phyloP scores from a whole-genome alignment of 1,140 invertebrate species.

The Harpegnathos saltator region DNA sequence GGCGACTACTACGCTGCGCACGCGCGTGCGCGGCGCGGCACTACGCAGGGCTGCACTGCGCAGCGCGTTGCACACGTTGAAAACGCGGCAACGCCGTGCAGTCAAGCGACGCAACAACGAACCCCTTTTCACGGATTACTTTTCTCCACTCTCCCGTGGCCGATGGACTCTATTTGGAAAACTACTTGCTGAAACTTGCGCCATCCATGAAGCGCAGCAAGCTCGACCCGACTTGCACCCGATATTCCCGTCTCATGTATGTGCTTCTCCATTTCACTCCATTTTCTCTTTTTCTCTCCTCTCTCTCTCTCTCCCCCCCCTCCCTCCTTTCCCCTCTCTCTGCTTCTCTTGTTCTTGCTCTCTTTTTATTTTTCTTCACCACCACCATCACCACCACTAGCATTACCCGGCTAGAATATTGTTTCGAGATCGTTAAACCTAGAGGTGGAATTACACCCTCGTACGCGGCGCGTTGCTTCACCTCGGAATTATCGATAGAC shows the following conservation, averaged over 20 bases:
- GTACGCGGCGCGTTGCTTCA: conserved; percentile 39
- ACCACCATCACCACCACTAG: no score
- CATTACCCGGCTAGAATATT: conserved; percentile 18
- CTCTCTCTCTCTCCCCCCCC: background rate
- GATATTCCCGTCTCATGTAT: conserved; percentile 14
- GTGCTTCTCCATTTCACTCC: no score
- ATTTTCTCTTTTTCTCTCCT: no score
- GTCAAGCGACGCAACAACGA: conserved; percentile 65
- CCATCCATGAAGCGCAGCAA: conserved; percentile 49
- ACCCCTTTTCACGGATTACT: conserved; percentile 74
- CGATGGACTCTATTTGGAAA: conserved; percentile 69
- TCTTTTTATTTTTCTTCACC: background rate
- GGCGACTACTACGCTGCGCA: conserved; percentile 13
- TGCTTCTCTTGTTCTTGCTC: background rate
- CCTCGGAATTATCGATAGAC: conserved; percentile 51
- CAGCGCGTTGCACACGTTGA: conserved; percentile 12
- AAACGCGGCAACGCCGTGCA: conserved; percentile 66
- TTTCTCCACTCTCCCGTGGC: conserved; percentile 63
- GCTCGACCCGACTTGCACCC: conserved; percentile 11
- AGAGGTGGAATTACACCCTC: conserved; percentile 57
- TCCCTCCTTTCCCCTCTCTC: background rate
- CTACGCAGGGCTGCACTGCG: background rate
- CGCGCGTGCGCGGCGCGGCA: conserved; percentile 8
- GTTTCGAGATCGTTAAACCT: conserved; percentile 63
- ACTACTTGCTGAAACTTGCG: conserved; percentile 63